A percentile compares a stretch with the other conserved stretches of the same genome.
Conservation (phyloP, 2,888 invertebrate genomes). For the Galeopsomyia nigrocyanea region DNA sequence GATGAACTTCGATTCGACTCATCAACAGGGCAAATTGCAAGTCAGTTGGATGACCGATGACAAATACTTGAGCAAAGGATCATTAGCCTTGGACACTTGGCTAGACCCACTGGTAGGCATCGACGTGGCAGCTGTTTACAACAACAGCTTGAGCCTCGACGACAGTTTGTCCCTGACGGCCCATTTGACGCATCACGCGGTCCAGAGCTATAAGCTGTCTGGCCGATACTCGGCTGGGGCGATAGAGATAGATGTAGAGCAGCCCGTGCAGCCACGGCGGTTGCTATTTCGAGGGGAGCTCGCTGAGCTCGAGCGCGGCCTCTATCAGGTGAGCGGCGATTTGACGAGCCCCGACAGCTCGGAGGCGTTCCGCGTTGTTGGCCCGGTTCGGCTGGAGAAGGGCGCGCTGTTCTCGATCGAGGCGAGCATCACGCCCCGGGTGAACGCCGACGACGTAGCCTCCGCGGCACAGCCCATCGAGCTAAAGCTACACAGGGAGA, state of each 20-base stretch:
- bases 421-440: slow-evolving; percentile 44
- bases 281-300: slow-evolving; percentile 57
- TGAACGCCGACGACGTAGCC: background rate
- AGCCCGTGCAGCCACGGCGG: slow-evolving; percentile 51
- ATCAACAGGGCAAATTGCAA: slow-evolving; percentile 58
- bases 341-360: slow-evolving; percentile 51
- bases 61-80: slow-evolving; percentile 57
- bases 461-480: slow-evolving; percentile 29
- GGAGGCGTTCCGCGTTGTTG: slow-evolving; percentile 45
- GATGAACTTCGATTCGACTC: background rate
- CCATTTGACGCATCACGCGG: slow-evolving; percentile 51
- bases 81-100: slow-evolving; percentile 63
- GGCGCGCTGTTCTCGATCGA: slow-evolving; percentile 42
- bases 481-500: slow-evolving; percentile 52
- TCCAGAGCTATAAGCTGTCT: slow-evolving; percentile 54
- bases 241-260: slow-evolving; percentile 53
- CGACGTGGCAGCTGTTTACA: slow-evolving; percentile 56
- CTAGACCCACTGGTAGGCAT: slow-evolving; percentile 63
- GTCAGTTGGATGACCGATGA: slow-evolving; percentile 63
- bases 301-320: slow-evolving; percentile 38
- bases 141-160: slow-evolving; percentile 54
- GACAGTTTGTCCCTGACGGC: slow-evolving; percentile 52
- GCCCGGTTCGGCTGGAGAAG: slow-evolving; percentile 45
- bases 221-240: slow-evolving; percentile 51
- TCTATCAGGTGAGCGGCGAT: slow-evolving; percentile 55